phyloP scores from a whole-genome alignment of 2,888 invertebrate species.

The Thera britannica region DNA sequence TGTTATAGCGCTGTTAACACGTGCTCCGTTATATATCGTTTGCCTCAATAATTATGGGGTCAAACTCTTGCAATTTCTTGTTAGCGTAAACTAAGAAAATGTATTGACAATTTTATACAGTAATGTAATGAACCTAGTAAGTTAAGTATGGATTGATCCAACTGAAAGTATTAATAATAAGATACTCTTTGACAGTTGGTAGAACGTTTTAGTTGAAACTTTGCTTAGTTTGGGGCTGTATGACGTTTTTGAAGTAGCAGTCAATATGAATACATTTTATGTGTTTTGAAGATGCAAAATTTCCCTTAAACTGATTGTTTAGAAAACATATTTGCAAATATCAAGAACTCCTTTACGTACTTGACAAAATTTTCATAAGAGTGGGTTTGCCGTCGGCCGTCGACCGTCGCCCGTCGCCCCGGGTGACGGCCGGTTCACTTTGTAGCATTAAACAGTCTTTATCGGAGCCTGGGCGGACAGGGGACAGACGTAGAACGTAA shows the following conservation, averaged over 20 bases:
- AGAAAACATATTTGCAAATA: not conserved
- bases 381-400: constrained; percentile 1
- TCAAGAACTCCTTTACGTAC: not conserved
- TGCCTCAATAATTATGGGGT: constrained; percentile 68
- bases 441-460: constrained; percentile 75
- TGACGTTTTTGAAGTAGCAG: too few relatives aligned
- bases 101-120: too few relatives aligned
- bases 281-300: not conserved
- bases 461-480: constrained; percentile 62
- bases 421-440: constrained; percentile 76
- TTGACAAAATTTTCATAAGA: constrained; percentile 71
- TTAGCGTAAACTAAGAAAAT: too few relatives aligned
- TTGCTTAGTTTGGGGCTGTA: too few relatives aligned
- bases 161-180: too few relatives aligned
- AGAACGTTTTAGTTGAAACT: too few relatives aligned
- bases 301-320: not conserved
- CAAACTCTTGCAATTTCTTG: not conserved
- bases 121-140: too few relatives aligned
- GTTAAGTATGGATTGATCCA: too few relatives aligned
- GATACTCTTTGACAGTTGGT: too few relatives aligned
- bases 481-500: constrained; percentile 51
- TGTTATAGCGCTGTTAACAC: constrained; percentile 82
- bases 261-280: too few relatives aligned
- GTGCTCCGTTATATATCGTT: constrained; percentile 78
- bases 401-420: constrained; percentile 58